phyloP scores from a whole-genome alignment of 2,797 vertebrate species.

The Dromococcyx pavoninus region DNA sequence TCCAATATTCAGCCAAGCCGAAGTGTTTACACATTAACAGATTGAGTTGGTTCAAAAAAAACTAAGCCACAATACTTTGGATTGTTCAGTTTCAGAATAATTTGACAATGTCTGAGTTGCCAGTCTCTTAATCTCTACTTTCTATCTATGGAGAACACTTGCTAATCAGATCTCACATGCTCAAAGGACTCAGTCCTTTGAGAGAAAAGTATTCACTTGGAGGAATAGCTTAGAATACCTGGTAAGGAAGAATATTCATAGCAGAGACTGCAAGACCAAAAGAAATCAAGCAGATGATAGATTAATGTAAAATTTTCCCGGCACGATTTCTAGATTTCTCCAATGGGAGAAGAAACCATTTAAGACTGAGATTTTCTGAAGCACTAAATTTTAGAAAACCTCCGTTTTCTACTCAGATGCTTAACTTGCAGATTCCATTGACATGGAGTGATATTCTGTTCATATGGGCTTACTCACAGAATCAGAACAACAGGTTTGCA shows the following conservation, averaged over 20 bases:
- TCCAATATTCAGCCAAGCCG: constrained; percentile 37
- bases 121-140: constrained; percentile 19
- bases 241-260: background rate
- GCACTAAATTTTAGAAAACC: background rate
- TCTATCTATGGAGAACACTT: background rate
- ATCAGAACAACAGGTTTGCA: background rate
- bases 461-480: background rate
- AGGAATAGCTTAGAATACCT: background rate
- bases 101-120: background rate
- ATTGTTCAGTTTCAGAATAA: constrained; percentile 17
- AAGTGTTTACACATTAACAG: constrained; percentile 50
- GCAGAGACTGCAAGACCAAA: background rate
- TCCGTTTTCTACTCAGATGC: background rate
- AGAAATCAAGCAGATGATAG: background rate
- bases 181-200: background rate
- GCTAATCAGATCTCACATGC: background rate
- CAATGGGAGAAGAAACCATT: background rate
- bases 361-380: background rate
- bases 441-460: background rate
- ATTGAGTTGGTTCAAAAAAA: constrained; percentile 21
- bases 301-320: background rate
- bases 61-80: constrained; percentile 28
- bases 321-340: background rate
- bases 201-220: background rate
- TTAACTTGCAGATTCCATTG: background rate